Base-by-base conservation (phyloP, 2,113 vertebrate genomes). In the Scomber japonicus region DNA sequence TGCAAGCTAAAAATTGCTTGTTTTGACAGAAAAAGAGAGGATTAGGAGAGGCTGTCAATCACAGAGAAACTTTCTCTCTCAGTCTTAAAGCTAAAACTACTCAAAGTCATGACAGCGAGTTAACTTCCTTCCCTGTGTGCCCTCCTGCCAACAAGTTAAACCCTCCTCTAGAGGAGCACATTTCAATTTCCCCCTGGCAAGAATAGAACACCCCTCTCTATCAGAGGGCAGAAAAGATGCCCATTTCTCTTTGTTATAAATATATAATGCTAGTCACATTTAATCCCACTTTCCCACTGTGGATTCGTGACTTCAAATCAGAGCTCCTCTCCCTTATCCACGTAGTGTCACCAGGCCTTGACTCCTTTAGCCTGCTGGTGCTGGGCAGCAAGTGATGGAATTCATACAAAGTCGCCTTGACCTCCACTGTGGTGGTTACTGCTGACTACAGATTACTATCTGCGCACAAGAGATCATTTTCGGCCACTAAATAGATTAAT, bases 331-430 rank as follows among this genome's bases (percentile, higher is more conserved):
- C 46, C 51, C 62, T 66, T 75, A 12, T 71, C 45, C 27, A n/a
- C 9, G 7, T 63, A 24, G 70, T 75, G 63, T 74, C 73, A 61
- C 5, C 3, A 56, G 60, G 44, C 79, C 45, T 0, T 1, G 0
- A 10, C 21, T 63, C 71, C 73, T 68, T 69, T 69, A 11, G 11
- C 49, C 62, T 31, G 7, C 40, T 56, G 62, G 76, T 15, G 24
- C 63, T 30, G 19, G 56, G 51, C 5, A 24, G 40, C 31, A 16
- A 86, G 49, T 85, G 87, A 92, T 86, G 60, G 62, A 66, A 82
- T 89, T 90, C 81, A 86, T 84, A 65, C 7, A 51, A 59, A 59
- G 61, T n/a, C 19, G 40, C 66, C 53, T 72, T 84, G 91, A 85
- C 89, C 84, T 83, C 61, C 27, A 35, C 61, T 78, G 57, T 35